Conservation (phyloP, 2,797 vertebrate species). For the Danio tinwini region DNA sequence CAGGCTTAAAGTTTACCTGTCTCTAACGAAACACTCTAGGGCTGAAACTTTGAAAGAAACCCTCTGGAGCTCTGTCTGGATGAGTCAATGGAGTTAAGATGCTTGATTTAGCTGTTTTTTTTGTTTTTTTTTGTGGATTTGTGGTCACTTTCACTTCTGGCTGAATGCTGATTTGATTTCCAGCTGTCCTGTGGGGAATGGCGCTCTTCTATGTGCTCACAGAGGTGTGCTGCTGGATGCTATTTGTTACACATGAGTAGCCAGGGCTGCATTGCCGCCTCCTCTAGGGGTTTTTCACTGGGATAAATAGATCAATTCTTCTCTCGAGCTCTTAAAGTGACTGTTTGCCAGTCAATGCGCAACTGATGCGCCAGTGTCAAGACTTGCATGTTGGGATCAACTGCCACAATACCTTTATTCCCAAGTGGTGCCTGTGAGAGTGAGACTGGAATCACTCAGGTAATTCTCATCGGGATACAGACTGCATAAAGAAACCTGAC, state of each 20-base stretch:
- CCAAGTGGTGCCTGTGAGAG: neutral
- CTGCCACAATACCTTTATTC: conserved; percentile 24
- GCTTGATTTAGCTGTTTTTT: neutral
- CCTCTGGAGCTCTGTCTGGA: neutral
- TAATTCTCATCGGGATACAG: neutral
- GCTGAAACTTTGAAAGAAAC: neutral
- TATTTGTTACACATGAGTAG: conserved; percentile 54
- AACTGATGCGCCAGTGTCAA: neutral
- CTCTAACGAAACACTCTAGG: no score
- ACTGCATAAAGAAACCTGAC: neutral
- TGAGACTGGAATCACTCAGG: conserved; percentile 2
- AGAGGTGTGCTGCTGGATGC: conserved; percentile 37
- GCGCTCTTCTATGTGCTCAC: conserved; percentile 6
- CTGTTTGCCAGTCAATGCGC: conserved; percentile 46
- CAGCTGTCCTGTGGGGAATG: conserved; percentile 17
- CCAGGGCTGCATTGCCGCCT: conserved; percentile 2
- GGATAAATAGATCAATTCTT: conserved; percentile 56
- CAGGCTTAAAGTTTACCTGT: neutral
- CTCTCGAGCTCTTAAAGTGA: conserved; percentile 39
- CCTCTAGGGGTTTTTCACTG: conserved; percentile 32
- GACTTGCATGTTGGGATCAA: conserved; percentile 31
- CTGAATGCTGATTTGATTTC: conserved; percentile 31
- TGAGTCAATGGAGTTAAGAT: neutral
- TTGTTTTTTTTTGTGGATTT: no score
- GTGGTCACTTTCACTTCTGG: conserved; percentile 36